Evolutionary conservation across 37 sponge, comb jelly and placozoan genomes (phyloP).

Genomic region (Chondrilla cf. caribensis): DNA sequence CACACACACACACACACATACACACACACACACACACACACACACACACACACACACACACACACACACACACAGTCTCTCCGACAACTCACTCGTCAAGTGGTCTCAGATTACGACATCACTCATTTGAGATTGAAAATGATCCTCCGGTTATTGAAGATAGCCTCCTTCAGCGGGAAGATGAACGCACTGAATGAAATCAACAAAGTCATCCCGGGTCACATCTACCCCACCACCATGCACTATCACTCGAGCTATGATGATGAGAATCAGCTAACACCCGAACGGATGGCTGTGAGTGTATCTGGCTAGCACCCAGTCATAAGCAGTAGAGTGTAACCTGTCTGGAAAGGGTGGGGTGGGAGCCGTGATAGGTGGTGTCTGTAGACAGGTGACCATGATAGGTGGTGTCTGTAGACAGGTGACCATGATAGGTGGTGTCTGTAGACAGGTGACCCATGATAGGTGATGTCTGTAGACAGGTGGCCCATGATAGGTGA

Average conservation of each 20-base stretch:
- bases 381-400: no score
- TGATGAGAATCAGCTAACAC: conserved; percentile 57
- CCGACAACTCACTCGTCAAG: conserved; percentile 54
- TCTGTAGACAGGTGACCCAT: no score
- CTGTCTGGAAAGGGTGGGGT: no score
- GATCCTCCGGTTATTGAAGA: conserved; percentile 84
- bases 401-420: no score
- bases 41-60: no score
- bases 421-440: no score
- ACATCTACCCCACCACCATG: conserved; percentile 44
- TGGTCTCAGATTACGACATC: conserved; percentile 56
- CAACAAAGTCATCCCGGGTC: conserved; percentile 75
- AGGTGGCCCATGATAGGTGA: no score
- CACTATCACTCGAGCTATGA: conserved; percentile 32
- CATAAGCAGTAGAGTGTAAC: no score
- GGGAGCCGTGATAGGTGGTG: conserved; percentile 2
- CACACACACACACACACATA: no score
- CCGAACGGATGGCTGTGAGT: conserved; percentile 73
- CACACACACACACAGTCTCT: no score
- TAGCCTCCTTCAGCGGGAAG: conserved; percentile 95
- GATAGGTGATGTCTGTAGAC: no score
- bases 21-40: no score
- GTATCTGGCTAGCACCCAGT: neutral
- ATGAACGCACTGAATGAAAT: conserved; percentile 99
- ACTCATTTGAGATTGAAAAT: conserved; percentile 80